These are phyloP conservation scores for Diplodus sargus DNA, from an alignment of 2,797 vertebrate genomes.

Conservation along the genomic window DNA sequence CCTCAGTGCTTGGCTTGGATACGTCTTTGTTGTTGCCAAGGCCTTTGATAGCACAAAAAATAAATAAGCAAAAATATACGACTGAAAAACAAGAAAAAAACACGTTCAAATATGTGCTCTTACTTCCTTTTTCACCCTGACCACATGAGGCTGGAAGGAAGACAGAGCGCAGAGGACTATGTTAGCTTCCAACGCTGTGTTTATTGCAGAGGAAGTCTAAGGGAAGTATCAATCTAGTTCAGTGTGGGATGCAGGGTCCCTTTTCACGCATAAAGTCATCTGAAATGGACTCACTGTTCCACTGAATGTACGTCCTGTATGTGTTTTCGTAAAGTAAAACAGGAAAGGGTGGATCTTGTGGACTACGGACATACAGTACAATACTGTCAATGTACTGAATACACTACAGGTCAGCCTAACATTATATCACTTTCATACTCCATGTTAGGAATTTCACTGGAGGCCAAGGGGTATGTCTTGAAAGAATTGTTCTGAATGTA, in stretches of 20 bases:
- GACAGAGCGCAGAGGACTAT: not conserved
- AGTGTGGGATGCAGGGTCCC: not conserved
- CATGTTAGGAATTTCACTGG: not conserved
- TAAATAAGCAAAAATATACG: not conserved
- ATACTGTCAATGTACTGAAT: not conserved
- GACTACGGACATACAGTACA: not conserved
- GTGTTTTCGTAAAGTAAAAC: not conserved
- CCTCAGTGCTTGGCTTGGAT: not conserved
- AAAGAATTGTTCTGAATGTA: not conserved
- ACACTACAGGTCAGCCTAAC: not conserved
- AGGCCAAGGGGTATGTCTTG: not conserved
- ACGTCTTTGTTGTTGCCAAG: not conserved
- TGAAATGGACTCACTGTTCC: not conserved
- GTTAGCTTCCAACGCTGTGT: not conserved
- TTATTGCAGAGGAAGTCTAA: not conserved
- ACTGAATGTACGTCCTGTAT: not conserved
- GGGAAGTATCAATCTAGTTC: not conserved
- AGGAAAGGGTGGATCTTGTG: not conserved
- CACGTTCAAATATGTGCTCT: slow-evolving; percentile 4
- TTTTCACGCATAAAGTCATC: not conserved
- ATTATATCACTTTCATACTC: not conserved
- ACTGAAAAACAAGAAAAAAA: not conserved
- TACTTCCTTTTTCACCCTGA: not conserved
- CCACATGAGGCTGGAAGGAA: not conserved
- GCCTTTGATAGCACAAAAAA: not conserved